Percentiles rank a stretch among this genome's conserved stretches.
These are phyloP conservation scores for Fabriciana adippe DNA, from an alignment of 2,888 invertebrate genomes.

Conservation along the genomic window DNA sequence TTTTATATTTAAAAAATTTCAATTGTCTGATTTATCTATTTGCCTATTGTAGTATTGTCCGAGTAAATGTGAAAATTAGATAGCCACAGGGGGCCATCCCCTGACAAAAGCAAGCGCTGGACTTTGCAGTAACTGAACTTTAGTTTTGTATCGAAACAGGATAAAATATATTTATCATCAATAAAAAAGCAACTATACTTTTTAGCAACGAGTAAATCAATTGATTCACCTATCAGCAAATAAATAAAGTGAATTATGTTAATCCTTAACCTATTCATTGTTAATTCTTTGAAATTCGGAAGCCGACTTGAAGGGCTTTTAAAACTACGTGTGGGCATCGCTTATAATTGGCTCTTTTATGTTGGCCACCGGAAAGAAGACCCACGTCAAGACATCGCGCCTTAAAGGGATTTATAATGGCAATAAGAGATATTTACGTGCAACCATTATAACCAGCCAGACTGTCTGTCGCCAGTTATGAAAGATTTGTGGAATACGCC, in stretches of 20 bases:
- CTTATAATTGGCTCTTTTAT: conserved; percentile 77
- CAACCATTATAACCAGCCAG: conserved; percentile 56
- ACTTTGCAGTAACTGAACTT: conserved; percentile 47
- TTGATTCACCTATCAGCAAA: conserved; percentile 34
- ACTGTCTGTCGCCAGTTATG: conserved; percentile 67
- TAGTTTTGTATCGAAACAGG: conserved; percentile 27
- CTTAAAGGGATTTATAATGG: conserved; percentile 73
- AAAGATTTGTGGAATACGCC: not conserved
- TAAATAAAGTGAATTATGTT: conserved; percentile 57
- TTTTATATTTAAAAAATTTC: not conserved
- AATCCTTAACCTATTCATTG: conserved; percentile 58
- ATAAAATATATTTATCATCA: conserved; percentile 30
- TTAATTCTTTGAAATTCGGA: conserved; percentile 74
- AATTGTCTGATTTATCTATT: not conserved
- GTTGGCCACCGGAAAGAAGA: conserved; percentile 71
- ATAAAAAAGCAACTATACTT: conserved; percentile 12
- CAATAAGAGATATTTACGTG: conserved; percentile 64
- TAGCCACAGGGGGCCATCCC: conserved; percentile 61
- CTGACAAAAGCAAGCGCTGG: conserved; percentile 62
- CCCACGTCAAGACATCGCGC: conserved; percentile 68
- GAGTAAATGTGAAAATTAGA: conserved; percentile 57
- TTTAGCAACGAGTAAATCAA: conserved; percentile 24
- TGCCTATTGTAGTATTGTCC: conserved; percentile 12
- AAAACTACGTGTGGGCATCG: conserved; percentile 61
- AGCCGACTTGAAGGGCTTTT: conserved; percentile 65